Conservation (phyloP, 2,797 vertebrate species). For the Rhinogobio ventralis region DNA sequence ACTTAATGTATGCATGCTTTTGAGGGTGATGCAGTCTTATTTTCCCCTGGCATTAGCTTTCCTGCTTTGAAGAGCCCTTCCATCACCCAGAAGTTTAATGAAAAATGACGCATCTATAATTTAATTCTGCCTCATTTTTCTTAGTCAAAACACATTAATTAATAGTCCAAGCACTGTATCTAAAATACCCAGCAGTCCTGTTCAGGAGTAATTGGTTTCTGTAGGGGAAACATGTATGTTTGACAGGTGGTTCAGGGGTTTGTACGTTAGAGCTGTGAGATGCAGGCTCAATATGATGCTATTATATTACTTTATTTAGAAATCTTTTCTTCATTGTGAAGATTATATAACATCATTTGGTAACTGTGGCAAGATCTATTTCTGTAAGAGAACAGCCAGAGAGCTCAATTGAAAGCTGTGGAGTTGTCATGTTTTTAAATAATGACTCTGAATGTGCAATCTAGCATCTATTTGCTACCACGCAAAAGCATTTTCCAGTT, state of each 20-base stretch:
- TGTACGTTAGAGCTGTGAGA: constrained; percentile 55
- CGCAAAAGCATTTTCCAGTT: not conserved
- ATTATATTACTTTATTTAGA: constrained; percentile 64
- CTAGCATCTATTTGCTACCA: constrained; percentile 6
- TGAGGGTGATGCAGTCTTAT: not conserved
- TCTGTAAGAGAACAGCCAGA: not conserved
- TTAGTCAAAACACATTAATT: constrained; percentile 42
- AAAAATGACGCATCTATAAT: constrained; percentile 41
- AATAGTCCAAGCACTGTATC: constrained; percentile 54
- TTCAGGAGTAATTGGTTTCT: constrained; percentile 54
- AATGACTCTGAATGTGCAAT: constrained; percentile 10
- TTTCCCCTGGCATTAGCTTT: not conserved
- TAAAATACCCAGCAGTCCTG: constrained; percentile 40
- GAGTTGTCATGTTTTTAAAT: not conserved
- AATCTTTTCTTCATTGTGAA: constrained; percentile 41
- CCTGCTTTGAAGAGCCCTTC: constrained; percentile 23
- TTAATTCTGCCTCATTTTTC: constrained; percentile 41
- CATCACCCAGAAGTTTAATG: constrained; percentile 19
- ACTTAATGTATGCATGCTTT: constrained; percentile 10
- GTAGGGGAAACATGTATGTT: constrained; percentile 51
- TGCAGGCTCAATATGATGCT: constrained; percentile 55
- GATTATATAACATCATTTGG: not conserved
- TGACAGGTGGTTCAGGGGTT: constrained; percentile 59
- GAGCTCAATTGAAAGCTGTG: not conserved
- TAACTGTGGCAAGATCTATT: not conserved